Base-by-base conservation (phyloP, 2,797 vertebrate species). In the Sebastes miniatus region DNA sequence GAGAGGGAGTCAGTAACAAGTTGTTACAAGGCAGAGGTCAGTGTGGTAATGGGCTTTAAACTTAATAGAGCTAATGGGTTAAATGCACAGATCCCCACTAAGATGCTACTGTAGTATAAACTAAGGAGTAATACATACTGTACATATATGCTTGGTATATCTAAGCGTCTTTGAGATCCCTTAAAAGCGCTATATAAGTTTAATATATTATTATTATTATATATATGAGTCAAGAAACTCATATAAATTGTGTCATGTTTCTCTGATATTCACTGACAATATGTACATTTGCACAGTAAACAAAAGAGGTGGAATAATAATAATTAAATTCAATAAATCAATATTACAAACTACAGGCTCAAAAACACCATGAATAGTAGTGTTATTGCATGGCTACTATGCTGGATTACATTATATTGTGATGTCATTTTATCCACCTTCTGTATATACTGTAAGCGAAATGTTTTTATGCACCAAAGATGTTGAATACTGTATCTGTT, bases 1-100 rank as follows among this genome's bases (percentile, higher is more conserved):
- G 73, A 70, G 70, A 79, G 39, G 80, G 63, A 83, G 73, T 54
- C 31, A 3, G 34, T 8, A 82, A 69, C 14, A 77, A 67, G 70
- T 64, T 82, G 80, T 52, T 69, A 27, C 24, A 57, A 64, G 77
- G 68, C 58, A 66, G 29, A 88, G 83, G 83, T 83, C 79, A 83
- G 20, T 25, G 77, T 75, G 76, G 81, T 85, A 81, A 89, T 81
- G 76, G 85, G 77, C n/a, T 87, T 88, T 76, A 52, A 65, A 75
- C 69, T 20, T 47, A 68, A 61, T 31, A 29, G 18, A 77, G 64
- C 62, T 81, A 79, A 87, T n/a, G 29, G 27, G 71, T 72, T 85
- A 69, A 81, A 69, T 14, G 14, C 22, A 58, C 7, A 81, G 47
- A 77, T 79, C 69, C 5, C 22, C 32, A 9, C 66, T 70, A 77